These are phyloP conservation scores for Psettodes erumei DNA, from an alignment of 2,113 vertebrate genomes.

Conservation along the genomic window DNA sequence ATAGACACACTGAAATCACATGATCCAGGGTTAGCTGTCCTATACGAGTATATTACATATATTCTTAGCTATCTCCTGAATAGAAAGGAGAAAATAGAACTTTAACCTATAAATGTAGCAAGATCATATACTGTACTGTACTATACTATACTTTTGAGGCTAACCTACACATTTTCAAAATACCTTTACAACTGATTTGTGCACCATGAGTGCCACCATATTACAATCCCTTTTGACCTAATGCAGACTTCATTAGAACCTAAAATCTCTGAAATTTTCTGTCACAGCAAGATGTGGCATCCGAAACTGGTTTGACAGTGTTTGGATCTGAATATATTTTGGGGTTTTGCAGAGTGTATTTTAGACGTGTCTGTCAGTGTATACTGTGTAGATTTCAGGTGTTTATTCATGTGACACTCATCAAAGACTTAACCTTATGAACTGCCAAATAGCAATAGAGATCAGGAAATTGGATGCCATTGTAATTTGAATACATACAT, in stretches of 20 bases:
- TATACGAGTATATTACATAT: neutral
- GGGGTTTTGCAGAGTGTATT: neutral
- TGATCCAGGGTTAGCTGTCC: neutral
- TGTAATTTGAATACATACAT: conserved; percentile 52
- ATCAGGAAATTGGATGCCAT: conserved; percentile 38
- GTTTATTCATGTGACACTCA: conserved; percentile 33
- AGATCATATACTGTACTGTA: neutral
- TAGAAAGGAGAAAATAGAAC: neutral
- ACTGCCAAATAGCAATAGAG: conserved; percentile 37
- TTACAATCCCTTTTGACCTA: conserved; percentile 26
- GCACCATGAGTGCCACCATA: neutral
- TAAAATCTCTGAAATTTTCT: conserved; percentile 31
- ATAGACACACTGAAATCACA: conserved; percentile 22
- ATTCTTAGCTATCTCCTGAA: neutral
- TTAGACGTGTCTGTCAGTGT: neutral
- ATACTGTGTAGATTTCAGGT: conserved; percentile 1
- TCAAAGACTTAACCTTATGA: conserved; percentile 32
- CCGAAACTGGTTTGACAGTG: conserved; percentile 21
- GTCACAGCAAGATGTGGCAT: conserved; percentile 9
- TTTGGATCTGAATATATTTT: neutral
- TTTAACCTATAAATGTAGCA: neutral
- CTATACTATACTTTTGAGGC: neutral
- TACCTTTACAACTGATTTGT: conserved; percentile 3
- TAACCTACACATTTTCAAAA: neutral
- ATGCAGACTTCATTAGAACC: conserved; percentile 44